Evolutionary conservation across 2,797 vertebrate species (phyloP).

Genomic region (Karalla daura): DNA sequence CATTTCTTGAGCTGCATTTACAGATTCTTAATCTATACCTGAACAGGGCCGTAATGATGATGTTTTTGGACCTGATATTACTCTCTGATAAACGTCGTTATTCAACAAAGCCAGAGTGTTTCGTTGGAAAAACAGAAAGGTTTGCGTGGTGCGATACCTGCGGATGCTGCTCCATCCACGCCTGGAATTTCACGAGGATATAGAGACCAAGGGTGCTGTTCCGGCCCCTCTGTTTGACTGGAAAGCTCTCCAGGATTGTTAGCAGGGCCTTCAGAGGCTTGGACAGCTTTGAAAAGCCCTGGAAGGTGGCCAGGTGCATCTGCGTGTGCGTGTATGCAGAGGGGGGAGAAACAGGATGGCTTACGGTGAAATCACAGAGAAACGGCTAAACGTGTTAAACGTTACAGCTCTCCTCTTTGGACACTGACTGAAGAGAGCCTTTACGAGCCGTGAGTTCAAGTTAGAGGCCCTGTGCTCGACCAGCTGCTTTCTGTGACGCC

Average conservation of each 20-base stretch:
- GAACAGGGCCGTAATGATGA: too few species aligned
- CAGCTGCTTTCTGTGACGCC: too few species aligned
- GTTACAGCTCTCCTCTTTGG: background rate
- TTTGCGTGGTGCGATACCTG: conserved; percentile 51
- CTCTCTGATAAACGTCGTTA: too few species aligned
- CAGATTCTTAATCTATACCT: too few species aligned
- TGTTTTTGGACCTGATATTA: too few species aligned
- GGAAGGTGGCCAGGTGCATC: conserved; percentile 66
- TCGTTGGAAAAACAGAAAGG: background rate
- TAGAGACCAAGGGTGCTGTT: conserved; percentile 67
- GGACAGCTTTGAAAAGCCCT: conserved; percentile 79
- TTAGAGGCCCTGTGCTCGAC: too few species aligned
- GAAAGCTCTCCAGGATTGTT: conserved; percentile 76
- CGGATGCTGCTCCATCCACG: conserved; percentile 74
- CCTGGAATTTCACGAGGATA: conserved; percentile 79
- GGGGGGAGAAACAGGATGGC: background rate
- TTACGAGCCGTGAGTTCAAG: too few species aligned
- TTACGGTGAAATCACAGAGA: conserved; percentile 1
- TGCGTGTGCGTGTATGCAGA: conserved; percentile 37
- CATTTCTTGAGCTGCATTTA: too few species aligned
- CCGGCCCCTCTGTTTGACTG: conserved; percentile 75
- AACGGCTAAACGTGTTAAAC: conserved; percentile 6
- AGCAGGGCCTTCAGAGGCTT: conserved; percentile 78
- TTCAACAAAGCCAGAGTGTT: too few species aligned
- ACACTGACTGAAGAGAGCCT: background rate